A percentile compares a stretch with the other conserved stretches of the same genome.
Conservation (phyloP, 2,888 invertebrate species). For the Criorhina ranunculi region DNA sequence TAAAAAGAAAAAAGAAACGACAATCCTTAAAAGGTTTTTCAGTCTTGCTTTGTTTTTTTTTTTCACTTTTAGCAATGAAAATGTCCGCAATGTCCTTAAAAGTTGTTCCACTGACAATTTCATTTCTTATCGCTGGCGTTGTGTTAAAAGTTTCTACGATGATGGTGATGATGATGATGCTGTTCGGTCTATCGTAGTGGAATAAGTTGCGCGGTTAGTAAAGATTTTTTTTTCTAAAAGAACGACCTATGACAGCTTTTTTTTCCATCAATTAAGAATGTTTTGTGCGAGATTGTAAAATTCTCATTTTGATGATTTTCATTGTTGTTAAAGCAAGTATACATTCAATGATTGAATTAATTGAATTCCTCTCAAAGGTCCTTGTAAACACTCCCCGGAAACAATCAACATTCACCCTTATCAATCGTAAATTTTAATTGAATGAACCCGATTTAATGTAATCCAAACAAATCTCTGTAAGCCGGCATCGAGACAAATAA, state of each 20-base stretch:
- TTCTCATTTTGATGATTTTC: constrained; percentile 30
- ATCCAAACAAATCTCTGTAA: constrained; percentile 38
- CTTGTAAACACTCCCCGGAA: constrained; percentile 2
- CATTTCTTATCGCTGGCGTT: constrained; percentile 63
- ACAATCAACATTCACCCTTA: constrained; percentile 13
- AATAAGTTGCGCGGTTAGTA: constrained; percentile 57
- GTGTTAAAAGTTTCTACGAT: constrained; percentile 57
- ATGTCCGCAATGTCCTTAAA: constrained; percentile 42
- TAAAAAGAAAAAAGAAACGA: neutral
- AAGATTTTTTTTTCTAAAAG: constrained; percentile 4
- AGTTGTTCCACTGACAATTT: constrained; percentile 58
- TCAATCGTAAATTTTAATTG: constrained; percentile 41
- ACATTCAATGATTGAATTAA: constrained; percentile 26
- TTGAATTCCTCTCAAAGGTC: constrained; percentile 19
- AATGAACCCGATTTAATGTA: constrained; percentile 26
- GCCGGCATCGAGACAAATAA: neutral
- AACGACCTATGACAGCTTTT: neutral
- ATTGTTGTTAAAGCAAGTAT: constrained; percentile 11
- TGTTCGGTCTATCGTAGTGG: constrained; percentile 57
- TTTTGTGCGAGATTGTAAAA: constrained; percentile 14
- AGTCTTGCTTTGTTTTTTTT: neutral
- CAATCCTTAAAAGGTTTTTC: constrained; percentile 21
- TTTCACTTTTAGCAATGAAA: constrained; percentile 1
- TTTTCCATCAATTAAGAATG: constrained; percentile 42
- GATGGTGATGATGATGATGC: constrained; percentile 43